These are phyloP conservation scores for Alloplasta piceator DNA, from an alignment of 2,888 invertebrate genomes.

Conservation along the genomic window DNA sequence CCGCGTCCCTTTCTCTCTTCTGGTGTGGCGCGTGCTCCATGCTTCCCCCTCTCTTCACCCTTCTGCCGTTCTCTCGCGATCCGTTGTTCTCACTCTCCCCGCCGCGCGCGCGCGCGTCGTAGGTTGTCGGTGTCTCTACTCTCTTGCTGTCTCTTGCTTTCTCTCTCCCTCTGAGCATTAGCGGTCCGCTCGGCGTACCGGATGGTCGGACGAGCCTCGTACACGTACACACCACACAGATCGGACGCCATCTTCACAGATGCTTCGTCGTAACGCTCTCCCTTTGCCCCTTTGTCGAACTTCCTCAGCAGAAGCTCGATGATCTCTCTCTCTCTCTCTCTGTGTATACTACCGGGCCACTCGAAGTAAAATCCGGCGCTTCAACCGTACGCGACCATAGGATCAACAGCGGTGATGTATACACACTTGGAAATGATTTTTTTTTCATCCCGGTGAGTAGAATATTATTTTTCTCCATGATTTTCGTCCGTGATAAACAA, in stretches of 20 bases:
- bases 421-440: constrained; percentile 32
- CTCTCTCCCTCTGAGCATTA: constrained; percentile 61
- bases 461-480: background rate
- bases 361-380: constrained; percentile 41
- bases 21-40: constrained; percentile 59
- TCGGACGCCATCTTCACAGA: constrained; percentile 71
- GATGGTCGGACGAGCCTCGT: constrained; percentile 61
- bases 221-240: background rate
- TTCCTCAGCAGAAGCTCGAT: constrained; percentile 43
- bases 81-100: constrained; percentile 54
- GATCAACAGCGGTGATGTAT: background rate
- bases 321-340: no score
- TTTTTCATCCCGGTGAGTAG: background rate
- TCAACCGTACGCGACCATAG: constrained; percentile 21
- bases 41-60: constrained; percentile 16
- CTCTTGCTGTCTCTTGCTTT: constrained; percentile 65
- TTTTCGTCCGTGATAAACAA: no score
- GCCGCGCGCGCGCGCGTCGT: constrained; percentile 34
- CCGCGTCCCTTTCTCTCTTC: constrained; percentile 59
- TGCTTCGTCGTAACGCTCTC: constrained; percentile 70
- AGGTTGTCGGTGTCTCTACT: constrained; percentile 61
- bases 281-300: constrained; percentile 38
- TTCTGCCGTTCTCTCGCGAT: constrained; percentile 21
- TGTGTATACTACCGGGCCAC: constrained; percentile 14
- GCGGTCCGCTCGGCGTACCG: constrained; percentile 63